Evolutionary conservation across 2,113 vertebrate species (phyloP).

Genomic region (Sarotherodon lohbergeri): DNA sequence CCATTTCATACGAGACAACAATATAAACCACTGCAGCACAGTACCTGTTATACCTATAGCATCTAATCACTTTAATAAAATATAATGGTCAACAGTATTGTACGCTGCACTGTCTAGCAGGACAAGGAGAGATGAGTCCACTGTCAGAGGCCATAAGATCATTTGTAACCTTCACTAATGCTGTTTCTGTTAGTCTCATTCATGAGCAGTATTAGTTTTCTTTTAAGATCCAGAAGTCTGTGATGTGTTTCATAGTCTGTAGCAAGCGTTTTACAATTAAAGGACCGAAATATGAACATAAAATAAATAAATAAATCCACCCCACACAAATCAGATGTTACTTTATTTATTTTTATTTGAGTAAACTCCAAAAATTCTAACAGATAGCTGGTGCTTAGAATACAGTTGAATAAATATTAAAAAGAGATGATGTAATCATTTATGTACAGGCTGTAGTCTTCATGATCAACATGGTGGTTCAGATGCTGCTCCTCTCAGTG

Average conservation of each 20-base stretch:
- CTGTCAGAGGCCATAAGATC: neutral
- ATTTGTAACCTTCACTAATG: neutral
- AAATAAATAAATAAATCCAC: neutral
- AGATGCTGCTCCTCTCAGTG: neutral
- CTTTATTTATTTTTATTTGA: rapidly evolving
- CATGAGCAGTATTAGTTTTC: neutral
- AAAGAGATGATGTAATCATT: neutral
- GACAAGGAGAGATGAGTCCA: neutral
- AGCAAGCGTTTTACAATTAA: rapidly evolving
- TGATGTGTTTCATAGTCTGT: neutral
- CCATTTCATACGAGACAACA: neutral
- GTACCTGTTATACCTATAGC: neutral
- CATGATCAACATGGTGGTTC: neutral
- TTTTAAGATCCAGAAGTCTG: neutral
- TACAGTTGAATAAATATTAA: neutral
- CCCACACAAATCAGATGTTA: rapidly evolving
- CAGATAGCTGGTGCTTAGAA: neutral
- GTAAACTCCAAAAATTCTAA: rapidly evolving
- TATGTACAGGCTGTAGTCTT: neutral
- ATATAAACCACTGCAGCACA: neutral
- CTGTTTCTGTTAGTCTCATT: neutral
- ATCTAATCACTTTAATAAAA: neutral
- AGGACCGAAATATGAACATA: neutral
- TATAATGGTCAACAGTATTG: neutral
- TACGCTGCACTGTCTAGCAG: neutral